A percentile compares a stretch with the other conserved stretches of the same genome.
Conservation (phyloP, 2,113 vertebrate species). For the Ranitomeya imitator region DNA sequence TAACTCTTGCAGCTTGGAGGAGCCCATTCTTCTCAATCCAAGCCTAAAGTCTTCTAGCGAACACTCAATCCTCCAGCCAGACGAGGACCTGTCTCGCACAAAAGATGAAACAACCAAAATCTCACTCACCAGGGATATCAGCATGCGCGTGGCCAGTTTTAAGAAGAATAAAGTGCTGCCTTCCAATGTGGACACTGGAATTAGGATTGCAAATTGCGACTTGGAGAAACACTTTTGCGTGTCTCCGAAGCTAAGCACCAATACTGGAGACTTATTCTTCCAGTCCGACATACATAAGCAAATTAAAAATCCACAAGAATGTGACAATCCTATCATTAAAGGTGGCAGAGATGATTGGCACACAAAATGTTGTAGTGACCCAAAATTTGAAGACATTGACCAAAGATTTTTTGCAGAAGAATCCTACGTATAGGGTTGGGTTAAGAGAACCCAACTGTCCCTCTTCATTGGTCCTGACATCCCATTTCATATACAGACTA, state of each 20-base stretch:
- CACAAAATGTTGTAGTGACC: constrained; percentile 73
- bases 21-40: constrained; percentile 39
- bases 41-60: constrained; percentile 62
- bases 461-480: neutral
- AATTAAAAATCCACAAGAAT: constrained; percentile 67
- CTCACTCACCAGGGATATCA: constrained; percentile 26
- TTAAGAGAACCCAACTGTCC: neutral
- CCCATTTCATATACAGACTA: neutral
- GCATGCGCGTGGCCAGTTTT: constrained; percentile 53
- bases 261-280: constrained; percentile 67
- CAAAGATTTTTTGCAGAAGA: constrained; percentile 81
- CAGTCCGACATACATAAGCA: constrained; percentile 66
- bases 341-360: constrained; percentile 73
- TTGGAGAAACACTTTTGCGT: constrained; percentile 65
- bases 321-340: constrained; percentile 68
- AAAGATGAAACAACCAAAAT: constrained; percentile 59
- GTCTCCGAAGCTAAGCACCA: constrained; percentile 65
- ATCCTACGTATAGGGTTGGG: constrained; percentile 68
- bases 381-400: constrained; percentile 76
- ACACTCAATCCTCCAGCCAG: constrained; percentile 5
- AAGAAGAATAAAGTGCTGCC: constrained; percentile 66
- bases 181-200: constrained; percentile 58
- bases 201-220: constrained; percentile 40
- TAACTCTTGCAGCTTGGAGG: constrained; percentile 58
- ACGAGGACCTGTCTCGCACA: constrained; percentile 19